phyloP scores from a whole-genome alignment of 2,888 invertebrate genomes.

The Eupsilia transversa region DNA sequence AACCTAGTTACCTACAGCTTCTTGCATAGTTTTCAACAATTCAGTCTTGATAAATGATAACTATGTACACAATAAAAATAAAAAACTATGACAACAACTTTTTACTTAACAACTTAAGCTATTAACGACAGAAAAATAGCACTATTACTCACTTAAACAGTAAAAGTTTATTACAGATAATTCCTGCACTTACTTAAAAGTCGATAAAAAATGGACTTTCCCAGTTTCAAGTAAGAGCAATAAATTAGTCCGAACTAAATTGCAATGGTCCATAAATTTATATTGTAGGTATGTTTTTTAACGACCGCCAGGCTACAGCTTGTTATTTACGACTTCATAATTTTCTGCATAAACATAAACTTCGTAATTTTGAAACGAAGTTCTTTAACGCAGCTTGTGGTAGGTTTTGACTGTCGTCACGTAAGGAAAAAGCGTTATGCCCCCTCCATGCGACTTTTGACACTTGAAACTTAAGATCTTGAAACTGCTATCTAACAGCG shows the following conservation, averaged over 20 bases:
- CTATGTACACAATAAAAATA: not conserved
- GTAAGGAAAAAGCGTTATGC: too few relatives aligned
- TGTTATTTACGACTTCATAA: constrained; percentile 36
- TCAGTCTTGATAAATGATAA: not conserved
- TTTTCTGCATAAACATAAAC: constrained; percentile 32
- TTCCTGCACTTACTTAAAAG: constrained; percentile 25
- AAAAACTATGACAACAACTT: not conserved
- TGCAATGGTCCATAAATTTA: constrained; percentile 47
- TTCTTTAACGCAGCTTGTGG: too few relatives aligned
- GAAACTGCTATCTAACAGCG: too few relatives aligned
- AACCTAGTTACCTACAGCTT: not conserved
- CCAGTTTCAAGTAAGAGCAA: constrained; percentile 20
- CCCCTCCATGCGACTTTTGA: too few relatives aligned
- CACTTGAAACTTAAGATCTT: too few relatives aligned
- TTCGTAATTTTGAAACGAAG: not conserved
- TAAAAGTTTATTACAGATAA: constrained; percentile 35
- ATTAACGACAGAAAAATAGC: not conserved
- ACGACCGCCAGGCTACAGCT: constrained; percentile 16
- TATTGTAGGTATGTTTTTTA: constrained; percentile 32
- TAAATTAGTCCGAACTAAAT: constrained; percentile 39
- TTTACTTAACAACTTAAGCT: not conserved
- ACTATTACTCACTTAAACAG: not conserved
- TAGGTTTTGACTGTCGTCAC: too few relatives aligned
- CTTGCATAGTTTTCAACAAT: too few relatives aligned
- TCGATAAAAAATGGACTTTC: constrained; percentile 26